phyloP scores from a whole-genome alignment of 2,888 invertebrate genomes.

The Limenitis camilla region DNA sequence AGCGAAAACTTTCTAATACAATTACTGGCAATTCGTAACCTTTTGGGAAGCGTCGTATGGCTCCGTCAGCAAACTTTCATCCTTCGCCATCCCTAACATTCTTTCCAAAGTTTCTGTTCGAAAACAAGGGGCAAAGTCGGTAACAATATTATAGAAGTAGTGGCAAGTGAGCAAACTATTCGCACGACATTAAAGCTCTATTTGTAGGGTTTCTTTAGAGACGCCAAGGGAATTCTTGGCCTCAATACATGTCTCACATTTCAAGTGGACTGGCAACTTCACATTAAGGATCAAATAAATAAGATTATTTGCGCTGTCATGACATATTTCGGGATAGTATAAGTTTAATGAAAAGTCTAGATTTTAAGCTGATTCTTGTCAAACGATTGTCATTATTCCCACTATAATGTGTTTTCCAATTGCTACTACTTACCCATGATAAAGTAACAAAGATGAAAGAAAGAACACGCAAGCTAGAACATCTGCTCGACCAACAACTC shows the following conservation, averaged over 20 bases:
- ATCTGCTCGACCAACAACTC: slow-evolving; percentile 91
- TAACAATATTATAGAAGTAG: slow-evolving; percentile 28
- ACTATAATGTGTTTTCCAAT: not conserved
- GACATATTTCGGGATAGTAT: not conserved
- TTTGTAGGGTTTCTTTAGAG: slow-evolving; percentile 21
- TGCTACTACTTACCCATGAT: slow-evolving; percentile 80
- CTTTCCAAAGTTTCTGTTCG: slow-evolving; percentile 17
- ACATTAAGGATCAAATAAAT: not conserved
- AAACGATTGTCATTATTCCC: no score
- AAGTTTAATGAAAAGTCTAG: not conserved
- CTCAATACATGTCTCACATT: slow-evolving; percentile 1
- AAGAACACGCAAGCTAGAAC: slow-evolving; percentile 89
- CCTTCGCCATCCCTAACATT: slow-evolving; percentile 13
- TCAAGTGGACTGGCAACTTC: not conserved
- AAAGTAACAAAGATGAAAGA: slow-evolving; percentile 83
- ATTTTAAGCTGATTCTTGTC: no score
- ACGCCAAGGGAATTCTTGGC: slow-evolving; percentile 12
- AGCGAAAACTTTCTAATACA: slow-evolving; percentile 16
- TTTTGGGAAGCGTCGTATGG: slow-evolving; percentile 17
- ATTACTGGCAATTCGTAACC: slow-evolving; percentile 20
- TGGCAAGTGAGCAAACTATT: slow-evolving; percentile 24
- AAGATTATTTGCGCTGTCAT: not conserved
- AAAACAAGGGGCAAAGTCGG: slow-evolving; percentile 23
- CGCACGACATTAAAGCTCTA: slow-evolving; percentile 20
- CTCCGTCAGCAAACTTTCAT: slow-evolving; percentile 18